phyloP scores from a whole-genome alignment of 2,888 invertebrate genomes.

The Mayetiola destructor region DNA sequence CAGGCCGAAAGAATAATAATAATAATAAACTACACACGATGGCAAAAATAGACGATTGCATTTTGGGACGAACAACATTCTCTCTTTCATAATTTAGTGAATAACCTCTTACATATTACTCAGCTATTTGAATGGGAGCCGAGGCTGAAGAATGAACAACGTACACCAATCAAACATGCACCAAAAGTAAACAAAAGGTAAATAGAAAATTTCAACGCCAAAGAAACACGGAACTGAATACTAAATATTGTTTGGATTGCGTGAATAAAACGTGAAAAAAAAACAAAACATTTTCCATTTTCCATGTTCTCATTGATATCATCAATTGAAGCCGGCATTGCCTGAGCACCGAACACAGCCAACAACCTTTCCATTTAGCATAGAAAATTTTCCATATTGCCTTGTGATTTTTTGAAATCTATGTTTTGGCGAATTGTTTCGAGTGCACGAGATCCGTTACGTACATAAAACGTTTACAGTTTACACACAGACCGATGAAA shows the following conservation, averaged over 20 bases:
- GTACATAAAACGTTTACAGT: neutral
- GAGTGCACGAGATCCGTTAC: neutral
- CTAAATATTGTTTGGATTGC: neutral
- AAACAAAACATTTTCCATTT: too few species aligned
- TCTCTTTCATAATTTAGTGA: constrained; percentile 2
- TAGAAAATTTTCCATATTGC: neutral
- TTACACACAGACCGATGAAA: neutral
- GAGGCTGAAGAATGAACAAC: constrained; percentile 4
- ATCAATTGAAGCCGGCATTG: too few species aligned
- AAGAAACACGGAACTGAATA: neutral
- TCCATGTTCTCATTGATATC: too few species aligned
- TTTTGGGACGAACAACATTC: too few species aligned
- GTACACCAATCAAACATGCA: too few species aligned
- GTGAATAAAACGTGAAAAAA: neutral
- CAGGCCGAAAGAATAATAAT: neutral
- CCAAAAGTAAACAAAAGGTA: constrained; percentile 8
- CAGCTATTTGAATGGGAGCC: too few species aligned
- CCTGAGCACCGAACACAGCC: too few species aligned
- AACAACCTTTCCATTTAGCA: too few species aligned
- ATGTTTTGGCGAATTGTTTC: neutral
- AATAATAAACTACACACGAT: neutral
- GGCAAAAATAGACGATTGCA: neutral
- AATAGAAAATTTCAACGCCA: neutral
- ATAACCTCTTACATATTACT: neutral
- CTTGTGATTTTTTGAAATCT: neutral